Percentiles rank a stretch among this genome's conserved stretches.
These are phyloP conservation scores for Anaspis maculata DNA, from an alignment of 2,888 invertebrate species.

Conservation along the genomic window DNA sequence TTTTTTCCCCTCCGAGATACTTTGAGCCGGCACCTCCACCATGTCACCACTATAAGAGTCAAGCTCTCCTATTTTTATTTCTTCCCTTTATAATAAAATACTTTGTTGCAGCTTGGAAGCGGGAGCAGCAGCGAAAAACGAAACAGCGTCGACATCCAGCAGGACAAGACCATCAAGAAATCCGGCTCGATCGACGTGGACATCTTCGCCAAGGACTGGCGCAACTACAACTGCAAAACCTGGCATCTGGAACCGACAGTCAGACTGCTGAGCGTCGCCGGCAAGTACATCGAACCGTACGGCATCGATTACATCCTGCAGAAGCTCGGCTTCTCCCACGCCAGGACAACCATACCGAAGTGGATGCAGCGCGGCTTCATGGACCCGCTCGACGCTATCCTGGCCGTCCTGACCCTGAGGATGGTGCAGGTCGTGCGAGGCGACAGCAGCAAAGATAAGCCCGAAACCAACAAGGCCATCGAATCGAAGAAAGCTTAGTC, in stretches of 20 bases:
- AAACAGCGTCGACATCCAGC: conserved; percentile 21
- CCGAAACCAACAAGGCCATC: conserved; percentile 23
- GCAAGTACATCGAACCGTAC: conserved; percentile 95
- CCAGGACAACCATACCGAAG: conserved; percentile 96
- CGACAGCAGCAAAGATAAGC: conserved; percentile 29
- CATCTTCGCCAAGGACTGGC: conserved; percentile 73
- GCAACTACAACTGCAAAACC: conserved; percentile 85
- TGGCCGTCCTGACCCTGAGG: conserved; percentile 68
- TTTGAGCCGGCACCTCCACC: too few species aligned
- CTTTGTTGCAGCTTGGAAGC: conserved; percentile 24
- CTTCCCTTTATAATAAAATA: not conserved
- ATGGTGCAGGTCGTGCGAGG: conserved; percentile 49
- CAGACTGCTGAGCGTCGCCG: conserved; percentile 51
- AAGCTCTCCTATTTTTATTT: too few species aligned
- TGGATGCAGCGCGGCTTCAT: conserved; percentile 98
- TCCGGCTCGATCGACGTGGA: conserved; percentile 45
- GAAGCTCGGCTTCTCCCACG: conserved; percentile 95
- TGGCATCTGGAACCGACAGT: conserved; percentile 97
- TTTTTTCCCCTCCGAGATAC: too few species aligned
- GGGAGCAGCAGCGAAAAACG: conserved; percentile 28
- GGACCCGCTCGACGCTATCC: conserved; percentile 91
- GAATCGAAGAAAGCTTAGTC: conserved; percentile 19
- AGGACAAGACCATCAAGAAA: conserved; percentile 20
- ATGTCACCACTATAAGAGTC: too few species aligned
- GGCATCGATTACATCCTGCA: conserved; percentile 97